Conservation (phyloP, 2,888 invertebrate genomes). For the Coenonympha glycerion region DNA sequence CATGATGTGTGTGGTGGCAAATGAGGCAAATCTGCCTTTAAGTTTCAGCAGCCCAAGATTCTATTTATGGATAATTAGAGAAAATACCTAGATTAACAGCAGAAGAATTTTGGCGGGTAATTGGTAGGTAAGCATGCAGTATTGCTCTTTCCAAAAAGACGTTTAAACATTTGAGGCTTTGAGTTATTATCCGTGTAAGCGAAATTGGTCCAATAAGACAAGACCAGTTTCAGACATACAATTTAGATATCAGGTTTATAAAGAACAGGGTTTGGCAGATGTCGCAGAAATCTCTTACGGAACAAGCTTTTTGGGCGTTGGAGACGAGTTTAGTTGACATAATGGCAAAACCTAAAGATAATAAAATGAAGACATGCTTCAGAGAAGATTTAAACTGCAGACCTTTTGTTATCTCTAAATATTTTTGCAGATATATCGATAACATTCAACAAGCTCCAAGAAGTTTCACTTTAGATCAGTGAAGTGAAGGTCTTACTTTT, state of each 20-base stretch:
- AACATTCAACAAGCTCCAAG: too few species aligned
- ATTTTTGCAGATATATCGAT: not conserved
- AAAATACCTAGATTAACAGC: too few species aligned
- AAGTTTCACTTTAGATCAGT: too few species aligned
- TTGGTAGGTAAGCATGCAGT: too few species aligned
- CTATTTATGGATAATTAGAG: too few species aligned
- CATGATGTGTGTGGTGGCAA: too few species aligned
- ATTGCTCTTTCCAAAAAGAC: too few species aligned
- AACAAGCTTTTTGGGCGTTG: slow-evolving; percentile 14
- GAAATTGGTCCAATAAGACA: slow-evolving; percentile 12
- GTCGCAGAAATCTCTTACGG: slow-evolving; percentile 17
- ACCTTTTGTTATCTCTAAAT: slow-evolving; percentile 2
- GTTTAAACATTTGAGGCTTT: too few species aligned
- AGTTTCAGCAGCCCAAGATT: too few species aligned
- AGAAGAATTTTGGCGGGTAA: too few species aligned
- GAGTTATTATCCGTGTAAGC: not conserved
- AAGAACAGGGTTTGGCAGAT: slow-evolving; percentile 25
- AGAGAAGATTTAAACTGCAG: not conserved
- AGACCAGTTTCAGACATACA: slow-evolving; percentile 11
- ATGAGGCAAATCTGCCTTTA: too few species aligned
- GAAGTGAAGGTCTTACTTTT: too few species aligned
- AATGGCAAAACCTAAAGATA: slow-evolving; percentile 12
- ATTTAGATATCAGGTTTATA: slow-evolving; percentile 28
- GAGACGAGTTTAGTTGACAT: slow-evolving; percentile 8
- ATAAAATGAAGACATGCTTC: slow-evolving; percentile 8